Percentiles rank a stretch among this genome's conserved stretches.
Conservation (phyloP, 53 echinoderm and acorn worm genomes). For the Temnopleurus reevesii region DNA sequence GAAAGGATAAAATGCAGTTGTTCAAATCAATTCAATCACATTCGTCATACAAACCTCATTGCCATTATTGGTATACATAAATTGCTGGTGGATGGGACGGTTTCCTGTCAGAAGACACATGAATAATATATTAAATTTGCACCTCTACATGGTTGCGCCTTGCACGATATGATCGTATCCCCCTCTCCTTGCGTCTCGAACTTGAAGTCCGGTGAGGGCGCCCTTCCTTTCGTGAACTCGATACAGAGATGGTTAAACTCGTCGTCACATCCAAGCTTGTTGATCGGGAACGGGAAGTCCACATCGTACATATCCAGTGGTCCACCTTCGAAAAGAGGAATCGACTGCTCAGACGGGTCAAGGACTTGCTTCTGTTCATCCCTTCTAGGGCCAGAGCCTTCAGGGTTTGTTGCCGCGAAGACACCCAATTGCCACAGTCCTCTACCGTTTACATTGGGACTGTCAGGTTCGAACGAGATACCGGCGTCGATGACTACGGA, state of each 20-base stretch:
- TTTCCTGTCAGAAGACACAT: not conserved
- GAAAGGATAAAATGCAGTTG: too few species aligned
- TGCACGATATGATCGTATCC: conserved; percentile 77
- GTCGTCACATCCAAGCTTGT: conserved; percentile 77
- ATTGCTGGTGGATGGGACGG: not conserved
- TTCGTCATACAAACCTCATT: too few species aligned
- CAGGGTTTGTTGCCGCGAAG: conserved; percentile 66
- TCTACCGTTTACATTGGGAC: conserved; percentile 64
- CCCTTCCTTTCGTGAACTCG: conserved; percentile 78
- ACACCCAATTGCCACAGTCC: conserved; percentile 81
- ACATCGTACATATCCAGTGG: conserved; percentile 65
- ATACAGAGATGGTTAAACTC: conserved; percentile 76
- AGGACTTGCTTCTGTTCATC: conserved; percentile 74
- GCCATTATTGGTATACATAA: not conserved
- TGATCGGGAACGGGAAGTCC: conserved; percentile 60
- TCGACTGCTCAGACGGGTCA: conserved; percentile 53
- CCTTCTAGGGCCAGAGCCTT: conserved; percentile 69
- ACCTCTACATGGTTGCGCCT: conserved; percentile 81
- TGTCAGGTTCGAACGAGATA: conserved; percentile 60
- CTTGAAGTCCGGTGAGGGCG: conserved; percentile 74
- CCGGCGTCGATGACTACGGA: conserved; percentile 67
- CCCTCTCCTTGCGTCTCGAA: conserved; percentile 67
- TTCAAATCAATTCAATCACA: too few species aligned
- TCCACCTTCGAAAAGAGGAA: conserved; percentile 64
- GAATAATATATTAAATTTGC: not conserved